phyloP scores from a whole-genome alignment of 1,140 invertebrate species.

The Lepidurus couesii region DNA sequence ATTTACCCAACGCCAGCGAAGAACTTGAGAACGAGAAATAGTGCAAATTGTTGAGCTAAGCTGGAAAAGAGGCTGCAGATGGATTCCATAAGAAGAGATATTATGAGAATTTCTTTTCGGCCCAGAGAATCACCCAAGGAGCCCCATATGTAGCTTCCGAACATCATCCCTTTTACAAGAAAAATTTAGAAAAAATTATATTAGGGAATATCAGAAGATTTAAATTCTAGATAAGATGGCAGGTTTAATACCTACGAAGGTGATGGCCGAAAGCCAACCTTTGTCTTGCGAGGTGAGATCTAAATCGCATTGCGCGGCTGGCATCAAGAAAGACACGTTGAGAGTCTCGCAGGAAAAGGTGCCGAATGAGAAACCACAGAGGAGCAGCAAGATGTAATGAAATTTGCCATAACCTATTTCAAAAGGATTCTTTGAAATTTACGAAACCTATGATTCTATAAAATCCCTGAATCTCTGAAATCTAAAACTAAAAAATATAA shows the following conservation, averaged over 20 bases:
- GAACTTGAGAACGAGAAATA: background rate
- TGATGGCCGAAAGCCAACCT: conserved; percentile 67
- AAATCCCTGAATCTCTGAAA: too few relatives aligned
- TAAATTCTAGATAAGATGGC: background rate
- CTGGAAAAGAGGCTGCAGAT: background rate
- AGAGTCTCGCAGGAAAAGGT: conserved; percentile 94
- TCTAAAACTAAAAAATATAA: too few relatives aligned
- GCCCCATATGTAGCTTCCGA: conserved; percentile 8
- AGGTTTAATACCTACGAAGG: conserved; percentile 43
- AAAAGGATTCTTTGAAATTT: background rate
- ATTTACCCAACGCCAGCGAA: background rate
- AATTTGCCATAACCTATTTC: conserved; percentile 80
- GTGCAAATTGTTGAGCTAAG: background rate
- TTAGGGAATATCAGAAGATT: background rate
- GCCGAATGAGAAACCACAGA: conserved; percentile 87
- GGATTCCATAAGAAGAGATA: background rate
- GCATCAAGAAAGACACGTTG: conserved; percentile 88
- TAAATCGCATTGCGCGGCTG: conserved; percentile 86
- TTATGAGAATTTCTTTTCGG: background rate
- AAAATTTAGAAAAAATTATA: background rate
- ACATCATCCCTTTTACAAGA: conserved; percentile 26
- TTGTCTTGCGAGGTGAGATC: conserved; percentile 76
- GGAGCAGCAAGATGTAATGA: conserved; percentile 76
- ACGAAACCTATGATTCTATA: background rate
- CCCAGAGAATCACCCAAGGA: background rate